Conservation (phyloP, 1,140 invertebrate species). For the Lordiphosa stackelbergi region DNA sequence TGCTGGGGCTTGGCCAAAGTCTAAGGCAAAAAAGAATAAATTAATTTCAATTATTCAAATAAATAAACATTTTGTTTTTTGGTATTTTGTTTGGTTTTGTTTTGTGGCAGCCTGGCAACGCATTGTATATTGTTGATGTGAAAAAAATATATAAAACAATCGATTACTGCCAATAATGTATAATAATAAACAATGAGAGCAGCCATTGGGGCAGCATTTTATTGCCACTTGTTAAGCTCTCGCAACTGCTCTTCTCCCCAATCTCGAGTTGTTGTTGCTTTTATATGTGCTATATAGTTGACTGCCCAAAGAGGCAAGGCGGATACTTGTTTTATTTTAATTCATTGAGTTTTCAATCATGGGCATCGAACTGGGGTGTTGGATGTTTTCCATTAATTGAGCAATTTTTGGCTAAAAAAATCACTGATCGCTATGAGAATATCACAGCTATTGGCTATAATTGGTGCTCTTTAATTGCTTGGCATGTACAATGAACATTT, state of each 20-base stretch:
- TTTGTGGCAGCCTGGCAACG: slow-evolving; percentile 35
- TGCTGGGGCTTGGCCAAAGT: slow-evolving; percentile 11
- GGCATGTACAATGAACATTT: no score
- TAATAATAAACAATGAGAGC: slow-evolving; percentile 63
- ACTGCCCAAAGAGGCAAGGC: slow-evolving; percentile 18
- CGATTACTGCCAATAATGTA: slow-evolving; percentile 61
- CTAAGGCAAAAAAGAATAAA: slow-evolving; percentile 46
- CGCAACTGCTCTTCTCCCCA: not conserved
- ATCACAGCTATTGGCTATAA: no score
- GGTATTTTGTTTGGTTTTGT: slow-evolving; percentile 7
- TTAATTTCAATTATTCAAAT: slow-evolving; percentile 42
- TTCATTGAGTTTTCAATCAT: slow-evolving; percentile 27
- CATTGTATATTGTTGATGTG: slow-evolving; percentile 18
- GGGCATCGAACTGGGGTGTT: slow-evolving; percentile 32
- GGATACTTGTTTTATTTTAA: slow-evolving; percentile 21
- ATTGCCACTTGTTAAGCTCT: slow-evolving; percentile 49
- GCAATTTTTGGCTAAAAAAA: no score
- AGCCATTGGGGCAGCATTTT: slow-evolving; percentile 40
- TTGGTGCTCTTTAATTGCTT: no score
- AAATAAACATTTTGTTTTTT: slow-evolving; percentile 25
- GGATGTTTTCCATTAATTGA: slow-evolving; percentile 38
- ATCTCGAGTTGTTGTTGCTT: slow-evolving; percentile 16
- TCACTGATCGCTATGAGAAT: no score
- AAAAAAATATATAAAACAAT: slow-evolving; percentile 30
- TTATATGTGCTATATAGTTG: slow-evolving; percentile 35